Base-by-base conservation (phyloP, 2,888 invertebrate species). In the Micoletzkya japonica region DNA sequence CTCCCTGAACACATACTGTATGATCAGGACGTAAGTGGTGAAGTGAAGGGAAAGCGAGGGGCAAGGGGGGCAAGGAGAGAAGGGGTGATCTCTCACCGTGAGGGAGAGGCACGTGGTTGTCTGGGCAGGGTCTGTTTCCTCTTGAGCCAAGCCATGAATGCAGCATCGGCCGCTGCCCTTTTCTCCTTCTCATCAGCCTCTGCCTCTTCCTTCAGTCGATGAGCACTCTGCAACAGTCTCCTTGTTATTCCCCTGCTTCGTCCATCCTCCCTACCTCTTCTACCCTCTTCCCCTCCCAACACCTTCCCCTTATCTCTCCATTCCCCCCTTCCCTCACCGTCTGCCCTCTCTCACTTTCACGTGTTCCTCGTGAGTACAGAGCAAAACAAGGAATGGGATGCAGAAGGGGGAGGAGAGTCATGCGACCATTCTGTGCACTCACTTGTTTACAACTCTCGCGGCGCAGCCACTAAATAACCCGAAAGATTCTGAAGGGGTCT, bases 371-470 rank as follows among this genome's bases (percentile, higher is more conserved):
- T 24, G 59, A 39, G 28, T 59, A 39, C 39, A 10, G 7, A 39
- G 7, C 7, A 39, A 14, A 26, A 39, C 59, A 28, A 59, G 59
- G 59, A 39, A 39, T 26, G n/a, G n/a, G n/a, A n/a, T n/a, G n/a
- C n/a, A n/a, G n/a, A n/a, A 24, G 59, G 26, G 59, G 39, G 34
- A 28, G 30, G n/a, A 17, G 59, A 39, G 39, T 59, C 59, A 59
- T 59, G 59, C 59, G 30, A 39, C 39, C 59, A 59, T 90, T 3
- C 89, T 89, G 81, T 91, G 90, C 69, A 91, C 90, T 64, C 93
- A 93, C 68, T 91, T 89, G 0, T 92, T 90, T 89, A 95, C 98
- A 72, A 93, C 92, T 87, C 95, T 93, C 74, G 36, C 36, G 3
- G 50, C 67, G 24, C 20, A 63, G 24, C 36, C 4, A n/a, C n/a